A percentile compares a stretch with the other conserved stretches of the same genome.
Conservation (phyloP, 2,113 vertebrate species). For the Urocitellus parryii region DNA sequence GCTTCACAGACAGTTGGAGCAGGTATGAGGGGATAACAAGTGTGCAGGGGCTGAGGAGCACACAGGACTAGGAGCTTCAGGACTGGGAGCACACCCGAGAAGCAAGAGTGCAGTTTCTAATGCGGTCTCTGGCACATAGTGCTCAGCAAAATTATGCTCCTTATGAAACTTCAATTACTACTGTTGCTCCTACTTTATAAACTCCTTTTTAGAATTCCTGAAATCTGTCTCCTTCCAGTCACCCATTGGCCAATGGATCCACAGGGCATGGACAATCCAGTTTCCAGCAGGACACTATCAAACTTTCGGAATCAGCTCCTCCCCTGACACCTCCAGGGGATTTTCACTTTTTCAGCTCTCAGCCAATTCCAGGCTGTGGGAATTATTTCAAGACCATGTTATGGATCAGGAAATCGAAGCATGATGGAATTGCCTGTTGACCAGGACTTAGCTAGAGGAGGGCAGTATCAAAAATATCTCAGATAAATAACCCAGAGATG, state of each 20-base stretch:
- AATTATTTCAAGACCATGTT: not conserved
- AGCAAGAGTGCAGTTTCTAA: not conserved
- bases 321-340: not conserved
- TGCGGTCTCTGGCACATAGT: rapidly evolving
- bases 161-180: no score
- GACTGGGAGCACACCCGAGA: rapidly evolving
- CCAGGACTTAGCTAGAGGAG: not conserved
- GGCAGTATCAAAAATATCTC: not conserved
- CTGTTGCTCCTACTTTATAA: not conserved
- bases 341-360: not conserved
- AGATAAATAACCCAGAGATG: not conserved
- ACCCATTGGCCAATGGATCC: not conserved
- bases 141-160: no score
- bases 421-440: no score
- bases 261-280: no score
- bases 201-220: not conserved
- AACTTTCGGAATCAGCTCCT: not conserved
- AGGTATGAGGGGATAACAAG: not conserved
- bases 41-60: not conserved
- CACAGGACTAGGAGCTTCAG: not conserved
- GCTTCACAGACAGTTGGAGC: not conserved
- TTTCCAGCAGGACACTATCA: rapidly evolving
- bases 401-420: not conserved
- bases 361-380: no score
- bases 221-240: not conserved